phyloP scores from a whole-genome alignment of 2,888 invertebrate genomes.

The Nymphalis polychloros region DNA sequence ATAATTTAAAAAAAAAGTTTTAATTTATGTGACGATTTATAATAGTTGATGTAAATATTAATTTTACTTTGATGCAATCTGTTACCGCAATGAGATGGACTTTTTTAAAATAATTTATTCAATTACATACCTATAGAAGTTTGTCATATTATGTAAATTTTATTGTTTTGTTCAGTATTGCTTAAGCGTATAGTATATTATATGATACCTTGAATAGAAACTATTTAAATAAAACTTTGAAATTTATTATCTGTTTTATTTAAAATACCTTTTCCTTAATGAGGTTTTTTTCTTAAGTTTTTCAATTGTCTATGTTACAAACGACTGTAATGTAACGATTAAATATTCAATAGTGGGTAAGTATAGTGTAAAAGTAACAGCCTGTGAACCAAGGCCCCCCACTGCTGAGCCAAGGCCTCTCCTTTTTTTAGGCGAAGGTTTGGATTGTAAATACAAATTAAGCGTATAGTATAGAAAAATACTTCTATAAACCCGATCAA shows the following conservation, averaged over 20 bases:
- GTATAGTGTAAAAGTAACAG: no score
- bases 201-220: conserved; percentile 58
- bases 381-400: no score
- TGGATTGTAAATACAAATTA: no score
- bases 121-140: conserved; percentile 58
- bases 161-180: conserved; percentile 80
- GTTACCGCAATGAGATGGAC: conserved; percentile 61
- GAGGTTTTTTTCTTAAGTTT: no score
- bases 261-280: not conserved
- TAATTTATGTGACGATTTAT: conserved; percentile 5
- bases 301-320: no score
- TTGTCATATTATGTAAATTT: conserved; percentile 71
- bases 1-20: not conserved
- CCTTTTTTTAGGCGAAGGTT: no score
- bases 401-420: no score
- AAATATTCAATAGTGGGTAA: no score
- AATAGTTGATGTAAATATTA: conserved; percentile 15
- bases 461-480: no score
- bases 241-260: conserved; percentile 29
- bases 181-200: conserved; percentile 75
- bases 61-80: conserved; percentile 53
- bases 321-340: no score
- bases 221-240: conserved; percentile 67
- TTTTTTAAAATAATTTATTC: conserved; percentile 53
- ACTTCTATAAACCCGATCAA: no score